phyloP scores from a whole-genome alignment of 2,113 vertebrate genomes.

The Caracal caracal region DNA sequence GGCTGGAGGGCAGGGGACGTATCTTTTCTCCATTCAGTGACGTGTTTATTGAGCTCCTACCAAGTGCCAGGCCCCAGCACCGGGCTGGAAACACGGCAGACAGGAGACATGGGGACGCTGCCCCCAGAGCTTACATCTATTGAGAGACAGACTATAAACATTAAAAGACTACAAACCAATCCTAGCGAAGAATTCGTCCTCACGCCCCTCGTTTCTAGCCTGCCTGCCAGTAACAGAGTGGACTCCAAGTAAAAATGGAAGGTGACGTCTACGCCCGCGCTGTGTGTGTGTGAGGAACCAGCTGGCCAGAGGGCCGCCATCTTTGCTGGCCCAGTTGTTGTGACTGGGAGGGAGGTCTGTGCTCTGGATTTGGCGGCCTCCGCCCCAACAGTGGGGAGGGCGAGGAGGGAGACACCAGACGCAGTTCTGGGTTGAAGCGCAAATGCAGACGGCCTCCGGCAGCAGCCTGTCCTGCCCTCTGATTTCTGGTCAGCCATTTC shows the following conservation, averaged over 20 bases:
- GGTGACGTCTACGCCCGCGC: fast-evolving
- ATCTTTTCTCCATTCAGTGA: not conserved
- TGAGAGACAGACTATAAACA: not conserved
- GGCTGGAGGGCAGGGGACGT: not conserved
- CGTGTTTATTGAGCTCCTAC: not conserved
- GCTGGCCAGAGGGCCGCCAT: fast-evolving
- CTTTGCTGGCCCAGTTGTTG: fast-evolving
- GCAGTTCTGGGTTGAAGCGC: fast-evolving
- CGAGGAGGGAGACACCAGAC: not conserved
- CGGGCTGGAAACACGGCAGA: not conserved
- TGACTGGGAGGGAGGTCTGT: no score
- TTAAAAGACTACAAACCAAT: not conserved
- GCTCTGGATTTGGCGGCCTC: no score
- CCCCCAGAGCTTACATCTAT: not conserved
- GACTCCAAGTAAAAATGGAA: not conserved
- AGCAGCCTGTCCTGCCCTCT: not conserved
- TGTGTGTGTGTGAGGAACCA: fast-evolving
- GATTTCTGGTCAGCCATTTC: not conserved
- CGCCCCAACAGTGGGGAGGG: no score
- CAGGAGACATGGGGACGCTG: not conserved
- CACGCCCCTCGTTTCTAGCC: not conserved
- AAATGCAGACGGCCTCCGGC: not conserved
- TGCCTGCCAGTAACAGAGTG: no score
- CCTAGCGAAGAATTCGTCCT: not conserved
- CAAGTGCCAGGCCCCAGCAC: not conserved